Evolutionary conservation across 2,888 invertebrate species (phyloP), one percentile per base, ranked within the genome.

Genomic region (Crioceris asparagi): DNA sequence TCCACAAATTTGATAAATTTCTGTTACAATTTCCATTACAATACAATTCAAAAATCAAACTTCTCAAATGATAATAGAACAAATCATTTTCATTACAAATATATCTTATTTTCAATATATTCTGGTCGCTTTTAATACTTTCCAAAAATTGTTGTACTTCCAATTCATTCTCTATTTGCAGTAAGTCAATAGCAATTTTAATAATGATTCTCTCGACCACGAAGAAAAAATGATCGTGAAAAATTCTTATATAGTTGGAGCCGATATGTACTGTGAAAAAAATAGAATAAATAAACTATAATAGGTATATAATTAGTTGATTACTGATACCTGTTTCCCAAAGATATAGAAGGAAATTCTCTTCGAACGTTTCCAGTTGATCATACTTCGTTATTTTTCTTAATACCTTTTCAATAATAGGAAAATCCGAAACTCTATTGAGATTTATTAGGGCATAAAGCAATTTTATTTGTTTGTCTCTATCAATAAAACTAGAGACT

Each of bases 1-100:
- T n/a, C n/a, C n/a, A n/a, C n/a, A n/a, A n/a, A n/a, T n/a, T n/a
- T n/a, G n/a, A n/a, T n/a, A n/a, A n/a, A n/a, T n/a, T n/a, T n/a
- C n/a, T n/a, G n/a, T n/a, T n/a, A n/a, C n/a, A 8, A 11, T 15
- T 31, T 31, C 17, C 31, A 31, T 31, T 31, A 18, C 31, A 31
- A 31, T 27, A 27, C 27, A 27, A 27, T 8, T 27, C 27, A 27
- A 14, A 14, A 5, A 27, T 27, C 12, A 27, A 15, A 12, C 27
- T 27, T 14, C 15, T 12, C 2, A 27, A 15, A 14, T 27, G 12
- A 27, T 12, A 15, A 6, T 11, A 14, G 10, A 27, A 6, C 12
- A 27, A 10, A n/a, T 12, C 2, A n/a, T 6, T 27, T n/a, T 6
- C 7, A 27, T 15, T 27, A 27, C 27, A 27, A 27, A 27, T 7